These are phyloP conservation scores for Nebria salina DNA, from an alignment of 2,888 invertebrate genomes.

Conservation along the genomic window DNA sequence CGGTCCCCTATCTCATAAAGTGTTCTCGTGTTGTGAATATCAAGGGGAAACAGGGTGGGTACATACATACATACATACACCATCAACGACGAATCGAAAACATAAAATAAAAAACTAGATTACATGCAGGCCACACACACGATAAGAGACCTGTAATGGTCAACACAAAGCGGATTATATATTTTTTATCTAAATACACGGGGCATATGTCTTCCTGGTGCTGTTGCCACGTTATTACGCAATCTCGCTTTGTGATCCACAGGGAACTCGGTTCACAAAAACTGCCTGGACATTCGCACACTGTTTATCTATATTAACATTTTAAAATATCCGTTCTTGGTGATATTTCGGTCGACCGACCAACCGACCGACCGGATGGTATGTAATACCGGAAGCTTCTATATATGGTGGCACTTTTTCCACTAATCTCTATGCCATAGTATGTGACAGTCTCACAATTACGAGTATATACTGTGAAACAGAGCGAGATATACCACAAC, in stretches of 20 bases:
- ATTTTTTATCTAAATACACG: constrained; percentile 58
- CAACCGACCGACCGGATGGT: neutral
- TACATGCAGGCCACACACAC: constrained; percentile 37
- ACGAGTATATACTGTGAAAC: constrained; percentile 46
- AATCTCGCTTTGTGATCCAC: constrained; percentile 46
- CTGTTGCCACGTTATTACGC: constrained; percentile 54
- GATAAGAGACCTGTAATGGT: constrained; percentile 58
- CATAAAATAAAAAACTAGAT: constrained; percentile 49
- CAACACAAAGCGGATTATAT: constrained; percentile 58
- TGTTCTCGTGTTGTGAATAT: constrained; percentile 43
- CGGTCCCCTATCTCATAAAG: constrained; percentile 27
- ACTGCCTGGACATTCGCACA: constrained; percentile 47
- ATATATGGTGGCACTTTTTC: constrained; percentile 17
- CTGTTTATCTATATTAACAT: constrained; percentile 46
- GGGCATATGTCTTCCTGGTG: constrained; percentile 56
- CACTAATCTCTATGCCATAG: constrained; percentile 52
- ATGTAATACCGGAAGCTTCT: neutral
- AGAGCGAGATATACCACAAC: neutral
- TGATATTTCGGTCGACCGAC: constrained; percentile 33
- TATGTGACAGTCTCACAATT: constrained; percentile 59
- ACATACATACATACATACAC: neutral
- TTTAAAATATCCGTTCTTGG: constrained; percentile 51
- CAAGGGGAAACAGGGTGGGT: constrained; percentile 17
- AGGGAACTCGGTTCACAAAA: constrained; percentile 47
- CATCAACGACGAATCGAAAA: constrained; percentile 47